Base-by-base conservation (phyloP, 2,113 vertebrate species). In the Poicephalus gulielmi region DNA sequence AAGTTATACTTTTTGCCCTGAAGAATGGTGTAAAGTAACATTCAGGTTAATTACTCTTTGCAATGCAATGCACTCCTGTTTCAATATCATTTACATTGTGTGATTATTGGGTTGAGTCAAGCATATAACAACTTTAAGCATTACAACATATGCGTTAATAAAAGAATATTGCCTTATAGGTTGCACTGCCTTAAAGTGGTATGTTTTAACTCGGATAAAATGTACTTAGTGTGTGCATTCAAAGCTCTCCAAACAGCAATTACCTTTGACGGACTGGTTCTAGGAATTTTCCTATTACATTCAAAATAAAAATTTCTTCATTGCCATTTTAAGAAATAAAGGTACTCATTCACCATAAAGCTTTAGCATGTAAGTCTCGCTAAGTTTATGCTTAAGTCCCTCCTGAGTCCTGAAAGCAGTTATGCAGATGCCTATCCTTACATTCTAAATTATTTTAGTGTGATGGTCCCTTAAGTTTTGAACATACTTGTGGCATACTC, bases 221-320 rank as follows among this genome's bases (percentile, higher is more conserved):
- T 2, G 3, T 71, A 77, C 43, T 88, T 77, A 90, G 59, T 44
- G 60, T 3, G 6, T 9, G 10, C 44, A 49, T 63, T 86, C 46
- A 94, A 67, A 93, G 24, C 52, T 88, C 80, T 96, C 95, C 90
- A 84, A 95, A 78, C 28, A 92, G 69, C 83, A 94, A 91, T 97
- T 95, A 96, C 94, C 88, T 95, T 97, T 96, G 96, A 90, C 94
- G 88, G 76, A 88, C 91, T 78, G 80, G 92, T 94, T 92, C 69
- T 79, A 92, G 86, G 88, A 93, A 93, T 95, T 95, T 96, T 95
- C 92, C 83, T 75, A 52, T 84, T 93, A 76, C 92, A 57, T 73
- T 93, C 47, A 92, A 95, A 94, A 92, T 88, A 89, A 84, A 73
- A 93, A 93, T 92, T 88, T 94, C 59, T 92, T 64, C 57, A 49